Evolutionary conservation across 2,888 invertebrate species (phyloP), one percentile per base, ranked within the genome.

Genomic region (Margaritifera margaritifera): DNA sequence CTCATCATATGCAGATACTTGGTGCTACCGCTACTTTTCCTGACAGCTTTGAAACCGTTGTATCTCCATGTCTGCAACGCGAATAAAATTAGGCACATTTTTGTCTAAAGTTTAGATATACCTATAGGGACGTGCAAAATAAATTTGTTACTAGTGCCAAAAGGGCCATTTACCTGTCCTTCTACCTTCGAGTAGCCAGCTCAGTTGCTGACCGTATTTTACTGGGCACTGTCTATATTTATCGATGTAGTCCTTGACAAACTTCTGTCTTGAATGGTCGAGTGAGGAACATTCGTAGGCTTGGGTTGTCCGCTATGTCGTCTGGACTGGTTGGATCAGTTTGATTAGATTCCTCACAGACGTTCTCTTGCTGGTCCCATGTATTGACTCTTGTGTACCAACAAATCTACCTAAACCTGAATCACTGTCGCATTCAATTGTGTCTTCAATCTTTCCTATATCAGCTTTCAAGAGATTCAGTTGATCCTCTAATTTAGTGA

Each of bases 31-130:
- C 11, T 79, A 75, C 50, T 74, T 8, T 74, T 56, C 64, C 20
- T 77, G 65, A 57, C 81, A 80, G n/a, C 53, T 66, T 18, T 75
- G 66, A 53, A 84, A 82, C 55, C 77, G 74, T 8, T 79, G 77
- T 62, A 83, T 77, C 6, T 82, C 69, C 25, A 71, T 65, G 54
- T 80, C 78, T 63, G 82, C 83, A 6, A 80, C 72, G 15, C 72
- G 57, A 27, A 84, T 80, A 63, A 86, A 77, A 22, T 74, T 80
- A 0, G 78, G 80, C 31, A 80, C 74, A 31, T 76, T 79, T 25
- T 62, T 75, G 62, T 78, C 75, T 6, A 78, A 67, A 19, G 67
- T 60, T 15, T 54, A 22, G 0, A 81, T 64, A 52, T 76, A 77
- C 31, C 74, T 70, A 50, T 64, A 71, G 20, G 81, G 76, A 56